Conservation (phyloP, 2,888 invertebrate genomes). For the Axea sp. region DNA sequence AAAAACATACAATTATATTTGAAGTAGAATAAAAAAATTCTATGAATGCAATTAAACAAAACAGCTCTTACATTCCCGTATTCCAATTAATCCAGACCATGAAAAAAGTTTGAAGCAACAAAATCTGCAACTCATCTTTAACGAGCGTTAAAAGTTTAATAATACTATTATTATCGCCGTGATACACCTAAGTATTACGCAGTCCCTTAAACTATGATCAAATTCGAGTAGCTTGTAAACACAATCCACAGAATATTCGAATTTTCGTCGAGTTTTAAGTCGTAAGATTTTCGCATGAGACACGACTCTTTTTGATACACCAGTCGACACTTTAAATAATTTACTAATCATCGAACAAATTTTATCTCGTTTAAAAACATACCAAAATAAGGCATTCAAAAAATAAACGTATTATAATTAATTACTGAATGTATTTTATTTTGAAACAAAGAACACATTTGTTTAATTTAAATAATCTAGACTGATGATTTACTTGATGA, state of each 20-base stretch:
- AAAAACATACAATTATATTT: too few relatives aligned
- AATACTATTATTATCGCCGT: slow-evolving; percentile 28
- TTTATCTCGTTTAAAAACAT: slow-evolving; percentile 17
- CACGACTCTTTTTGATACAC: slow-evolving; percentile 12
- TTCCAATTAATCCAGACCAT: slow-evolving; percentile 6
- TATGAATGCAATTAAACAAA: too few relatives aligned
- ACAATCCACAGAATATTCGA: slow-evolving; percentile 12
- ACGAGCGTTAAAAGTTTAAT: slow-evolving; percentile 25
- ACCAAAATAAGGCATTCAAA: slow-evolving; percentile 4
- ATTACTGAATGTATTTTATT: too few relatives aligned
- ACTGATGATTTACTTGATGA: slow-evolving; percentile 46
- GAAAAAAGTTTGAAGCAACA: slow-evolving; percentile 13
- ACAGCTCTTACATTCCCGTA: too few relatives aligned
- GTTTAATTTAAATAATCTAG: slow-evolving; percentile 55
- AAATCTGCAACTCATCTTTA: slow-evolving; percentile 3
- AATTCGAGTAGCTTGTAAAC: slow-evolving; percentile 31
- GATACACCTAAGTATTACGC: slow-evolving; percentile 32
- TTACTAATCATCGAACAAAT: slow-evolving; percentile 6
- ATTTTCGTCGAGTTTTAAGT: slow-evolving; percentile 8
- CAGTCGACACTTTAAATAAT: slow-evolving; percentile 31
- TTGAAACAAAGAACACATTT: too few relatives aligned
- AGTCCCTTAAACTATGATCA: slow-evolving; percentile 35
- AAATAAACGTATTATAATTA: too few relatives aligned
- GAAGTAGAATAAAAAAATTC: too few relatives aligned
- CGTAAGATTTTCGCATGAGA: neutral